A percentile compares a stretch with the other conserved stretches of the same genome.
phyloP scores from a whole-genome alignment of 2,888 invertebrate genomes.

The Amphipyra berbera region DNA sequence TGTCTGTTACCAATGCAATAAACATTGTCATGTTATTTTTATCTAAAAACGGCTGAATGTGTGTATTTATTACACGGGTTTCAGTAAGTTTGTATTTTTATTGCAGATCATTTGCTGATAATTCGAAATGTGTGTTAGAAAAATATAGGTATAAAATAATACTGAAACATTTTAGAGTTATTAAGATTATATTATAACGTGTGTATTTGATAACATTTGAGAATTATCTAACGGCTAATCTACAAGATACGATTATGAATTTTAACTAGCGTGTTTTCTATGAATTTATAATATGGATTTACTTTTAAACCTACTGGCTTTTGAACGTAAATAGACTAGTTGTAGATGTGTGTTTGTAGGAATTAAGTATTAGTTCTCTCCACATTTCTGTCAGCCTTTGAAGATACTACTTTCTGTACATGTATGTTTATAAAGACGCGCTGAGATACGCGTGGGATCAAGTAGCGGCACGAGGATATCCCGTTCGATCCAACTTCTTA shows the following conservation, averaged over 20 bases:
- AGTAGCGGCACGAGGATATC: slow-evolving; percentile 3
- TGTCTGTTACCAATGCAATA: slow-evolving; percentile 23
- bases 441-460: slow-evolving; percentile 30
- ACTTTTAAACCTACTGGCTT: not conserved
- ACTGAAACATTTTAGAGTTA: not conserved
- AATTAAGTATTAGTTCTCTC: slow-evolving; percentile 1
- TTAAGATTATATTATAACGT: not conserved
- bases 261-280: not conserved
- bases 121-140: too few species aligned
- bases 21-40: slow-evolving; percentile 22
- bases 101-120: too few species aligned
- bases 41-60: not conserved
- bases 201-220: slow-evolving; percentile 2
- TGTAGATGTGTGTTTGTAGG: not conserved
- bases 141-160: too few species aligned
- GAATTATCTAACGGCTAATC: slow-evolving; percentile 8
- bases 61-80: not conserved
- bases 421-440: not conserved
- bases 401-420: slow-evolving; percentile 3
- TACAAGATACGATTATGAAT: not conserved
- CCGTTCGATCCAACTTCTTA: slow-evolving; percentile 5
- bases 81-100: not conserved
- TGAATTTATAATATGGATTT: not conserved
- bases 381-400: slow-evolving; percentile 15
- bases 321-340: not conserved